Conservation (phyloP, 2,797 vertebrate species). For the Pseudochaenichthys georgianus region DNA sequence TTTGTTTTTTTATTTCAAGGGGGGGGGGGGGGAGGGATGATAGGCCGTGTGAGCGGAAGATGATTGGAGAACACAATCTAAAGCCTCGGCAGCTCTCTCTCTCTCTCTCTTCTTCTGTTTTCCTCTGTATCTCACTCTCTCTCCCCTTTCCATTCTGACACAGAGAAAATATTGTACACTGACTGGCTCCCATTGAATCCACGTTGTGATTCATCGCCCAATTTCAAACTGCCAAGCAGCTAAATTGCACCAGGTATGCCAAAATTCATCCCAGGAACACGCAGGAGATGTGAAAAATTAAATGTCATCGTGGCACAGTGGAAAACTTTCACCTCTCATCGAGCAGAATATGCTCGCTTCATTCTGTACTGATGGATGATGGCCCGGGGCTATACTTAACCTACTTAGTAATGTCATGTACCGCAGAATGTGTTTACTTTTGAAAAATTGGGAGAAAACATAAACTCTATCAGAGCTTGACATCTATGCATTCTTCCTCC, state of each 20-base stretch:
- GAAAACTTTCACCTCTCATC: constrained; percentile 99
- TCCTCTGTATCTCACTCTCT: constrained; percentile 81
- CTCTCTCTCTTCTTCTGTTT: constrained; percentile 80
- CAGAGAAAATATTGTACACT: constrained; percentile 99
- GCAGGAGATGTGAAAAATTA: constrained; percentile 99
- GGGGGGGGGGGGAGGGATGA: constrained; percentile 67
- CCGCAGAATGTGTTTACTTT: constrained; percentile 99
- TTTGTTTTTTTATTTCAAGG: constrained; percentile 76
- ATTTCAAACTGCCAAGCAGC: constrained; percentile 99
- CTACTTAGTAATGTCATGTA: constrained; percentile 99
- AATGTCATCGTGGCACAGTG: constrained; percentile 99
- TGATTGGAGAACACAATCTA: constrained; percentile 91
- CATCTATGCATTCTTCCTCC: constrained; percentile 95
- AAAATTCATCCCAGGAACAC: constrained; percentile 99
- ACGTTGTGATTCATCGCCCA: constrained; percentile 98
- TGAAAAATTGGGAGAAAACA: constrained; percentile 99
- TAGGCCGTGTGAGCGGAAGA: constrained; percentile 74
- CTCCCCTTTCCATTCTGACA: constrained; percentile 94
- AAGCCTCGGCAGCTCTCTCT: constrained; percentile 81
- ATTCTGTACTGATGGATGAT: constrained; percentile 99
- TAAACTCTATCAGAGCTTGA: constrained; percentile 99
- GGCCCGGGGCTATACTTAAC: constrained; percentile 98
- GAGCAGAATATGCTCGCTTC: constrained; percentile 97
- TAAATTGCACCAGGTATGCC: constrained; percentile 99
- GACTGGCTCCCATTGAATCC: constrained; percentile 98